Evolutionary conservation across 1,140 invertebrate genomes (phyloP).

Genomic region (Acyrthosiphon pisum): DNA sequence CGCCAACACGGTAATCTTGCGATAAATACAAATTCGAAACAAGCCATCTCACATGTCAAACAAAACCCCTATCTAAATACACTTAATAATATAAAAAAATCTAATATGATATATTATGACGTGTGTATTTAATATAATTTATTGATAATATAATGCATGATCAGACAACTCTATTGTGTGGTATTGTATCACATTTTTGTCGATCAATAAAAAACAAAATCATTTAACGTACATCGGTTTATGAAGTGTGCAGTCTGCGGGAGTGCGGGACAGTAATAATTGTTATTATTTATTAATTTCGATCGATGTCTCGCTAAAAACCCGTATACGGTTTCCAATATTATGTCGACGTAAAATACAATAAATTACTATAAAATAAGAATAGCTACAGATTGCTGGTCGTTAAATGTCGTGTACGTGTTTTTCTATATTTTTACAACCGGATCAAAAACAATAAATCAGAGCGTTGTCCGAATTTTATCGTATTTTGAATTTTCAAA

Average conservation of each 20-base stretch:
- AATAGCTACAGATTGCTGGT: not conserved
- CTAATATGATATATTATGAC: not conserved
- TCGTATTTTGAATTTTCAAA: not conserved
- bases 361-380: not conserved
- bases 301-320: not conserved
- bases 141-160: not conserved
- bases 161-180: not conserved
- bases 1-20: not conserved
- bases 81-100: not conserved
- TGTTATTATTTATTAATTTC: slow-evolving; percentile 19
- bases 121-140: not conserved
- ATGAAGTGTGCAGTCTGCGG: not conserved
- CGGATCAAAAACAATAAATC: not conserved
- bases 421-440: not conserved
- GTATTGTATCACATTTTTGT: not conserved
- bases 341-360: not conserved
- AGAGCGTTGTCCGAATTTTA: not conserved
- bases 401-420: not conserved
- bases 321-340: not conserved
- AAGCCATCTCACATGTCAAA: not conserved
- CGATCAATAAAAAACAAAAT: not conserved
- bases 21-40: not conserved
- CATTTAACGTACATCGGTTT: not conserved
- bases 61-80: not conserved
- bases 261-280: not conserved